Base-by-base conservation (phyloP, 1,140 invertebrate species). In the Zaprionus davidi region DNA sequence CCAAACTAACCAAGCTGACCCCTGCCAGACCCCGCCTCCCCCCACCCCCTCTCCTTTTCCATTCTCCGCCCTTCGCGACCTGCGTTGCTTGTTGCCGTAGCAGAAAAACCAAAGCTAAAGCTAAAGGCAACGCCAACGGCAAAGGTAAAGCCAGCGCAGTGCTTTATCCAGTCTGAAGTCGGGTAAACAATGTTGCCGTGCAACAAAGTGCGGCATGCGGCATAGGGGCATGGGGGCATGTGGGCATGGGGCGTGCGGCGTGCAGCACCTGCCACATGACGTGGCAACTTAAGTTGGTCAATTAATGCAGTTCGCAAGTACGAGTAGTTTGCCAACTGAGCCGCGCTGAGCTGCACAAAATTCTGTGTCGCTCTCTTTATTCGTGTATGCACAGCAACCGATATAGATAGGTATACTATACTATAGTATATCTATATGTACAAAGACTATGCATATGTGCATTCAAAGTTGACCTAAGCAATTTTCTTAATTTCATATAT, bases 281-380 rank as follows among this genome's bases (percentile, higher is more conserved):
- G 46, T 51, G 11, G 46, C 46, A 51, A 51, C 46, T 51, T 51
- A 12, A 51, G 46, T 51, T 51, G 46, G 46, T 51, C 46, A 51
- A 51, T 51, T 51, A 51, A 51, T 51, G 46, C 46, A 51, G 20
- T 20, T 51, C 20, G 46, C 46, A 51, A 51, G 46, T 49, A 20
- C 46, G 24, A 51, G 46, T 49, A 20, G 46, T 22, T 49, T 7
- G 46, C 17, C 28, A 31, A 31, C 28, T 31, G 28, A 31, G 31
- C 31, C 31, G 31, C 31, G 31, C 31, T 34, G 9, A 34, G 24
- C 24, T 17, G 6, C 41, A 17, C 17, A 46, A 38, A 15, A 13
- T 38, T 15, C 9, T 5, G 36, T 13, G 36, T 15, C 36, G 13
- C 31, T 34, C 31, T 11, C 9, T 34, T 11, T 34, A 34, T n/a